Evolutionary conservation across 2,113 vertebrate genomes (phyloP).

Genomic region (Myocastor coypus): DNA sequence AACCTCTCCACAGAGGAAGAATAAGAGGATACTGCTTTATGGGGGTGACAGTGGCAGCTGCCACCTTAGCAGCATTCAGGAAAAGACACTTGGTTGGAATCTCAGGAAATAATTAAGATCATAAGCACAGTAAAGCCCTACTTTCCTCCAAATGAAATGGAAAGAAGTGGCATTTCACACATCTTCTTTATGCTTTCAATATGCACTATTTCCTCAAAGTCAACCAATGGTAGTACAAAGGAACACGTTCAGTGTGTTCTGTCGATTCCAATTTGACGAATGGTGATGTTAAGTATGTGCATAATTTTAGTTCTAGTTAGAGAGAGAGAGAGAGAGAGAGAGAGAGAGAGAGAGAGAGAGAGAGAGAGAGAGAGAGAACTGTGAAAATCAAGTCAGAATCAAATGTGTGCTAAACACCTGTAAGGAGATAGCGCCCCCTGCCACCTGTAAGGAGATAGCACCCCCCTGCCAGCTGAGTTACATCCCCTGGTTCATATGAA

Average conservation of each 20-base stretch:
- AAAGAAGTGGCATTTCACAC: background rate
- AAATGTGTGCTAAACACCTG: background rate
- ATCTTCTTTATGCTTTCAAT: constrained; percentile 18
- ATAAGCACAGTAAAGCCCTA: background rate
- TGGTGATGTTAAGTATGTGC: background rate
- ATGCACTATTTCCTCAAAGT: background rate
- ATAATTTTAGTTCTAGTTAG: constrained; percentile 28
- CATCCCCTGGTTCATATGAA: background rate
- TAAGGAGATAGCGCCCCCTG: background rate
- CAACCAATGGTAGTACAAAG: background rate
- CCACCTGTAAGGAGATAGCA: background rate
- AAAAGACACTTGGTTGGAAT: background rate
- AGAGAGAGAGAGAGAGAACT: background rate
- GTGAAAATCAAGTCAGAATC: constrained; percentile 5
- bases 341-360: constrained; percentile 26
- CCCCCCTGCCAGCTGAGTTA: background rate
- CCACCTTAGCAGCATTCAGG: background rate
- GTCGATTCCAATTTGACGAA: background rate
- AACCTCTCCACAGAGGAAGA: background rate
- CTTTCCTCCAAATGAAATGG: background rate
- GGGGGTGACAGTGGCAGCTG: background rate
- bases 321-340: constrained; percentile 65
- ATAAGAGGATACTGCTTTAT: background rate
- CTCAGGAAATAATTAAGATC: background rate
- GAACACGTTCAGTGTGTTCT: background rate